A percentile compares a stretch with the other conserved stretches of the same genome.
Evolutionary conservation across 2,888 invertebrate species (phyloP).

Genomic region (Drosophila neonasuta): DNA sequence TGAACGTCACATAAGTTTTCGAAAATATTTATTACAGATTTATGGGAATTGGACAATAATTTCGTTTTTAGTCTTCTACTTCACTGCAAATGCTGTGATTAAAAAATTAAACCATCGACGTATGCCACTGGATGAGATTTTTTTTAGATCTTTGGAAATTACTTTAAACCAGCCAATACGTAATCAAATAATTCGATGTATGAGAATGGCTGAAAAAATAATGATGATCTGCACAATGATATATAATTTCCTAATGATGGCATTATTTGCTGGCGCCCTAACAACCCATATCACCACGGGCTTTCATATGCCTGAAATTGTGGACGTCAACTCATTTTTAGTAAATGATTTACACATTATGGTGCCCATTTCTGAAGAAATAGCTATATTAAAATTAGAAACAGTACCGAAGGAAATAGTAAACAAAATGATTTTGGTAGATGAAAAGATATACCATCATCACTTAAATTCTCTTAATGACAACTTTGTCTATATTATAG

Average conservation of each 20-base stretch:
- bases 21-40: background rate
- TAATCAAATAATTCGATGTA: background rate
- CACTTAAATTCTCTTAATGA: conserved; percentile 6
- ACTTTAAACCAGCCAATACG: background rate
- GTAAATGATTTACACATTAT: conserved; percentile 5
- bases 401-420: background rate
- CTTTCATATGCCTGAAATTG: conserved; percentile 11
- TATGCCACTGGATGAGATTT: background rate
- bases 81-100: background rate
- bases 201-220: conserved; percentile 4
- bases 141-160: background rate
- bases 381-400: background rate
- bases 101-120: background rate
- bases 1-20: background rate
- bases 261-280: background rate
- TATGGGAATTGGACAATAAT: background rate
- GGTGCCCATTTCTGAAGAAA: background rate
- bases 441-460: background rate
- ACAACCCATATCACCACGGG: conserved; percentile 3
- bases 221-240: background rate
- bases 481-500: conserved; percentile 6
- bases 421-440: background rate
- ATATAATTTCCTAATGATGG: background rate
- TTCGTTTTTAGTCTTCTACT: background rate
- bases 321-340: conserved; percentile 13